Conservation (phyloP, 2,888 invertebrate genomes). For the Amphipyra berbera region DNA sequence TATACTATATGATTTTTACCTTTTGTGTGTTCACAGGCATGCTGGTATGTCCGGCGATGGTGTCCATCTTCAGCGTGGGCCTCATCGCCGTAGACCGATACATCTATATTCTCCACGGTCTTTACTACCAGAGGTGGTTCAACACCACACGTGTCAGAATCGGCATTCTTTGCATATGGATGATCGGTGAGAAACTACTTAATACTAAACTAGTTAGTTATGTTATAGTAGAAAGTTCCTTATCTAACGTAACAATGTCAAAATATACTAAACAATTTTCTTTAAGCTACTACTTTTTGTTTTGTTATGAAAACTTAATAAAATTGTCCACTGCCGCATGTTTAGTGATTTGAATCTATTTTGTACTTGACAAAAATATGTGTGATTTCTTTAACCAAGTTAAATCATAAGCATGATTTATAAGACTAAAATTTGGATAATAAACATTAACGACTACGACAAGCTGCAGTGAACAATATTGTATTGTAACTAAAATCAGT, state of each 20-base stretch:
- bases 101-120: slow-evolving; percentile 91
- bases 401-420: no score
- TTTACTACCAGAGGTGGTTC: slow-evolving; percentile 91
- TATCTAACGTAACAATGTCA: no score
- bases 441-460: neutral
- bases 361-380: no score
- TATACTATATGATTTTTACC: neutral
- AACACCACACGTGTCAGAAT: slow-evolving; percentile 89
- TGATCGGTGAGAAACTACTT: slow-evolving; percentile 82
- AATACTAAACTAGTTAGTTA: neutral
- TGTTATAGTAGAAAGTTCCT: no score
- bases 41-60: slow-evolving; percentile 91
- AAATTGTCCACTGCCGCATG: neutral
- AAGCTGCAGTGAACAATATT: slow-evolving; percentile 3
- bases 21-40: slow-evolving; percentile 80
- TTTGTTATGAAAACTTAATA: neutral
- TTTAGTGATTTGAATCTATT: no score
- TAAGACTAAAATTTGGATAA: no score
- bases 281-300: slow-evolving; percentile 7
- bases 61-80: slow-evolving; percentile 91
- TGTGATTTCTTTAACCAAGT: no score
- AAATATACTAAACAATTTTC: neutral
- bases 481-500: slow-evolving; percentile 33
- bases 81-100: slow-evolving; percentile 91
- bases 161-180: slow-evolving; percentile 89